A percentile compares a stretch with the other conserved stretches of the same genome.
Conservation (phyloP, 1,140 invertebrate species). For the Phocides pigmalion region DNA sequence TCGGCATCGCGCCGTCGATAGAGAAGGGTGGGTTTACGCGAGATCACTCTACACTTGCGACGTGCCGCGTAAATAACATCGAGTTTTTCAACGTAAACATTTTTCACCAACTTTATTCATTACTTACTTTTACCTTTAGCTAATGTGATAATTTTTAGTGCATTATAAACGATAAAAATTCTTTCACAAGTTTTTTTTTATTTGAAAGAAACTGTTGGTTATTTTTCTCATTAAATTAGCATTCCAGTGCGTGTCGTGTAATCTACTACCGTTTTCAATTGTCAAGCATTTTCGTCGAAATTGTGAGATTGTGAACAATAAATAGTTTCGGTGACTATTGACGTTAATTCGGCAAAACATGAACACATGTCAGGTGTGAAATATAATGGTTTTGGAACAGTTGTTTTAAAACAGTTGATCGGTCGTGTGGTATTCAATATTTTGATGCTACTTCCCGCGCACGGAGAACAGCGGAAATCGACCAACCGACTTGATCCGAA, state of each 20-base stretch:
- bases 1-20: slow-evolving; percentile 48
- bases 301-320: background rate
- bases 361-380: slow-evolving; percentile 15
- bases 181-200: background rate
- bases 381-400: background rate
- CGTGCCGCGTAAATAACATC: slow-evolving; percentile 68
- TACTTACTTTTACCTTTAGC: background rate
- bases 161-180: background rate
- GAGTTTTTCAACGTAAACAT: slow-evolving; percentile 37
- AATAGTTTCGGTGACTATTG: background rate
- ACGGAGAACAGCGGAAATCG: slow-evolving; percentile 41
- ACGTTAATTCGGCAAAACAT: background rate
- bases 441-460: slow-evolving; percentile 52
- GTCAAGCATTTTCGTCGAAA: background rate
- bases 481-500: slow-evolving; percentile 27
- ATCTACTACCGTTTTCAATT: background rate
- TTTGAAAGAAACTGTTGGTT: background rate
- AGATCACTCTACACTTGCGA: slow-evolving; percentile 15
- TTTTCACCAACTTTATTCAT: slow-evolving; percentile 1
- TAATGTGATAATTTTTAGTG: background rate
- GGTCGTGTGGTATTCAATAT: slow-evolving; percentile 37
- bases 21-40: slow-evolving; percentile 37
- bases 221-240: slow-evolving; percentile 15
- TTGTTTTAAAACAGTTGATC: slow-evolving; percentile 18
- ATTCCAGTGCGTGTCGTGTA: background rate